Evolutionary conservation across 1,140 invertebrate genomes (phyloP).

Genomic region (Micrasema longulum): DNA sequence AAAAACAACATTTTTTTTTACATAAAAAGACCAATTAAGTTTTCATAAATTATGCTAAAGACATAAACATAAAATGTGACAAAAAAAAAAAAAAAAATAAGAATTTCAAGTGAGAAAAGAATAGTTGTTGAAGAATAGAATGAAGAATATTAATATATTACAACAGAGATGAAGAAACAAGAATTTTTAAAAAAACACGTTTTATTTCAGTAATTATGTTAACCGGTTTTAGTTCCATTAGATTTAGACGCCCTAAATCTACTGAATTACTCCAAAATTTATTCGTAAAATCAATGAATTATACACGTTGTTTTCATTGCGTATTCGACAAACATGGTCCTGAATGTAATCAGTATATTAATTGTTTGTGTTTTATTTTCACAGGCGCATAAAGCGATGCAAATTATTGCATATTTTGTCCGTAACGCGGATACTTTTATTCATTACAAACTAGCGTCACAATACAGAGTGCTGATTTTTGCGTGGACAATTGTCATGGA

Average conservation of each 20-base stretch:
- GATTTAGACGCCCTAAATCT: background rate
- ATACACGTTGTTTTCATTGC: constrained; percentile 15
- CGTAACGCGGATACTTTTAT: constrained; percentile 10
- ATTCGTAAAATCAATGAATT: constrained; percentile 14
- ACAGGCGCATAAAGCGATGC: constrained; percentile 9
- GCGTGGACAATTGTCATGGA: constrained; percentile 43
- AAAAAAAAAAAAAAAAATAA: too few species aligned
- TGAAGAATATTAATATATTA: too few species aligned
- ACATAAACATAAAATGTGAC: too few species aligned
- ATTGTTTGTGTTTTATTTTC: constrained; percentile 31
- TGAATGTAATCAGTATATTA: constrained; percentile 27
- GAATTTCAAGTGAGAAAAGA: too few species aligned
- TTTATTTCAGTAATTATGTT: too few species aligned
- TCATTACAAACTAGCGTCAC: constrained; percentile 5
- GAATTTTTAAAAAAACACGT: too few species aligned
- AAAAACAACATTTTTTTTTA: too few species aligned
- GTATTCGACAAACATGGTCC: constrained; percentile 13
- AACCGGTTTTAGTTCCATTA: background rate
- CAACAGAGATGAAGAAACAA: too few species aligned
- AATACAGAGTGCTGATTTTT: constrained; percentile 36
- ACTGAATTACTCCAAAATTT: constrained; percentile 8
- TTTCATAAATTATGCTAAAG: too few species aligned
- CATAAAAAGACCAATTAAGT: too few species aligned
- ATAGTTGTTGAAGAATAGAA: too few species aligned
- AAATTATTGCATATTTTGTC: constrained; percentile 29